Evolutionary conservation across 2,113 vertebrate species (phyloP), one percentile per base, ranked within the genome.

Genomic region (Aythya baeri): DNA sequence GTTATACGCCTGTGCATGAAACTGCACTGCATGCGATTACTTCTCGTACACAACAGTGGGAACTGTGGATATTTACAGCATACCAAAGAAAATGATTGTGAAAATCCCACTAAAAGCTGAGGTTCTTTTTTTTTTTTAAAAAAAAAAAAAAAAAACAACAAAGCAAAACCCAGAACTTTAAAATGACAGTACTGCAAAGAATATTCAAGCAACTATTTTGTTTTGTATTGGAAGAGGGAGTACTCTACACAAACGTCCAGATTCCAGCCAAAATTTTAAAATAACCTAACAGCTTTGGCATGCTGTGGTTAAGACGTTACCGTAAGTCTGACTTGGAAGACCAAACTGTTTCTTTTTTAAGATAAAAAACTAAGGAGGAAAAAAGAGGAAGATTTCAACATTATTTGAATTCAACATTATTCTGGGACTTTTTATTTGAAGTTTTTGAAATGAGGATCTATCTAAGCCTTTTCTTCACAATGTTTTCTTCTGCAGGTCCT

Each of bases 211-310:
- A 95, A 89, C 83, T 96, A 80, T 83, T 95, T 95, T 97, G 96
- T 96, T 97, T 85, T 87, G 90, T 75, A 78, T 84, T 93, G 82
- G 41, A 80, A 88, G 85, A 93, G 58, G 81, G 92, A 95, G 36
- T 72, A 86, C 73, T 61, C 89, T 80, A 89, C 88, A 88, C 61
- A 92, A 94, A 85, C 0, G 66, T 57, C 81, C 61, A 43, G 52
- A 88, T 91, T 83, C 88, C 61, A 82, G 96, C 96, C 87, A 91
- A 91, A 95, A 80, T 29, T 80, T 91, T 85, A 63, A 89, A 94
- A 96, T 96, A 95, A 96, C 90, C 95, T 97, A 93, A 97, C 83
- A 97, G 83, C 96, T 96, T 93, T 89, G 97, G 97, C 91, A 95
- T 86, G 79, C 79, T 91, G 96, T 62, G 93, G 97, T 96, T 86